A percentile compares a stretch with the other conserved stretches of the same genome.
These are phyloP conservation scores for Epistrophe eligans DNA, from an alignment of 2,888 invertebrate species.

Conservation along the genomic window DNA sequence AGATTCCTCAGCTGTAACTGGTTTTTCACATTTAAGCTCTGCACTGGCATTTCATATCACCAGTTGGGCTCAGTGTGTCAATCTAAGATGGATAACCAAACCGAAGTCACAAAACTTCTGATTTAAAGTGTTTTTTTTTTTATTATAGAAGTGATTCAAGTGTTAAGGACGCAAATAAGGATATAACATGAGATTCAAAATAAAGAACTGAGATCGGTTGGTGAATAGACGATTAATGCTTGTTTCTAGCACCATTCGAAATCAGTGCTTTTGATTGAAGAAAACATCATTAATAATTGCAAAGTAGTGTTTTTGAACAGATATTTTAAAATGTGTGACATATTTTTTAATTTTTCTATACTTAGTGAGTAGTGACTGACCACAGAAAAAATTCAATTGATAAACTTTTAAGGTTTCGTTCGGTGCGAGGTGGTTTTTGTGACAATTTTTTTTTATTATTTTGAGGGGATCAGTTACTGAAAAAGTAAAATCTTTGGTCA, in stretches of 20 bases:
- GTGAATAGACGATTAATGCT: slow-evolving; percentile 80
- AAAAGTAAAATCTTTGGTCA: slow-evolving; percentile 2
- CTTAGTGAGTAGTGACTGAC: slow-evolving; percentile 3
- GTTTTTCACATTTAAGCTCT: slow-evolving; percentile 82
- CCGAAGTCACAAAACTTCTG: background rate
- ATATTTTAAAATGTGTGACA: background rate
- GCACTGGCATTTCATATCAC: slow-evolving; percentile 68
- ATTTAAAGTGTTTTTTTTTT: slow-evolving; percentile 18
- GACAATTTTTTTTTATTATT: background rate
- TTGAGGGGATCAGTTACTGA: slow-evolving; percentile 18
- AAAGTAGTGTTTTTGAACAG: slow-evolving; percentile 6
- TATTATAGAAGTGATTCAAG: slow-evolving; percentile 45
- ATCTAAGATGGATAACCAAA: slow-evolving; percentile 71
- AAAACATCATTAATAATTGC: slow-evolving; percentile 31
- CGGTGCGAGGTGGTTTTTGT: slow-evolving; percentile 11
- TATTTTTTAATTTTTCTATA: background rate
- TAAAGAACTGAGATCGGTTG: slow-evolving; percentile 83
- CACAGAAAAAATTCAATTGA: slow-evolving; percentile 13
- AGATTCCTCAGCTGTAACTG: slow-evolving; percentile 83
- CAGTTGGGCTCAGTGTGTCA: slow-evolving; percentile 69
- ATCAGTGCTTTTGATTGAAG: slow-evolving; percentile 82
- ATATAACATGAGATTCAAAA: slow-evolving; percentile 77
- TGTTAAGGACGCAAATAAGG: slow-evolving; percentile 56
- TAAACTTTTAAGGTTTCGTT: slow-evolving; percentile 36
- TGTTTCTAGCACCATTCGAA: slow-evolving; percentile 83